Conservation (phyloP, 2,113 vertebrate genomes). For the Steatornis caripensis region DNA sequence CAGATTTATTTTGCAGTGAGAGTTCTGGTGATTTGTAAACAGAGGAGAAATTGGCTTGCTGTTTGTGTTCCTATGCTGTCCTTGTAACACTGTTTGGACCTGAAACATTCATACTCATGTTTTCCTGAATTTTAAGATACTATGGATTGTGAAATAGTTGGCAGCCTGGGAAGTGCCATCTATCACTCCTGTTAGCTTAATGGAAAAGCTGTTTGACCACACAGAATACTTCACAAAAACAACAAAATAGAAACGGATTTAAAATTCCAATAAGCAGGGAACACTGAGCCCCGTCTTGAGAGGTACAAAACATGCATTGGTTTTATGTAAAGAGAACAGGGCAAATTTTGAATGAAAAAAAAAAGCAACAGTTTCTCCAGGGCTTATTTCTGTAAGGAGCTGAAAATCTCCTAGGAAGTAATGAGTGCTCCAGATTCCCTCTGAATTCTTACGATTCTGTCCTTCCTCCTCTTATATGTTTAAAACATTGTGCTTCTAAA, state of each 20-base stretch:
- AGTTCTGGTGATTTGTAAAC: background rate
- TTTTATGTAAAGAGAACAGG: background rate
- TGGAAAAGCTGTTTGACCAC: conserved; percentile 1
- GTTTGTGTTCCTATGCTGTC: background rate
- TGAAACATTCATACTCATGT: background rate
- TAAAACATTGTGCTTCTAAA: background rate
- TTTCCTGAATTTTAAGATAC: background rate
- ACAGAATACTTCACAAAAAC: background rate
- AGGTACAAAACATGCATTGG: background rate
- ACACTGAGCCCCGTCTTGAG: background rate
- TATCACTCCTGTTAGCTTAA: background rate
- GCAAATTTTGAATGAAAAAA: background rate
- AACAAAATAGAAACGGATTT: background rate
- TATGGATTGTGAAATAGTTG: background rate
- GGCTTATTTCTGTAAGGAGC: background rate
- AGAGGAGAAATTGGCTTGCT: background rate
- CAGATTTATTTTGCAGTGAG: background rate
- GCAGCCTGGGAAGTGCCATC: background rate
- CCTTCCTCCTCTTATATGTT: background rate
- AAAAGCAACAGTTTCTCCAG: background rate
- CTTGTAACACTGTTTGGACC: background rate
- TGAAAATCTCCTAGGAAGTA: background rate
- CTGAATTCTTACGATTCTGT: background rate
- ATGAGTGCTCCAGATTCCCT: background rate
- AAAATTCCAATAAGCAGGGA: background rate